Evolutionary conservation across 2,113 vertebrate species (phyloP).

Genomic region (Oreochromis spilurus): DNA sequence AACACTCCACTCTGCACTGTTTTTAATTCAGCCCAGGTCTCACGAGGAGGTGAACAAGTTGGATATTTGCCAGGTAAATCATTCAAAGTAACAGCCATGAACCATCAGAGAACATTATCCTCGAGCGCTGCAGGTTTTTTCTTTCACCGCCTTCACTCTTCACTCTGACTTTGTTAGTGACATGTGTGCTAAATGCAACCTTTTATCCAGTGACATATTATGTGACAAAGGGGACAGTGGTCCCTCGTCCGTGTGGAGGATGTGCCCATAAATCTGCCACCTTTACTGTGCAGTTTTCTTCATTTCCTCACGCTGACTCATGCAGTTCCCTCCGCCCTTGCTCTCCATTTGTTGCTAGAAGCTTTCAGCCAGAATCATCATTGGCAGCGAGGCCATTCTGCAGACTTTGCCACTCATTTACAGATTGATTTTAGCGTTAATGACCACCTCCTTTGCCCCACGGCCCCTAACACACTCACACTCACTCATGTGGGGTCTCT

Average conservation of each 20-base stretch:
- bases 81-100: constrained; percentile 41
- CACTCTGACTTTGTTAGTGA: not conserved
- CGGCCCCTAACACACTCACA: not conserved
- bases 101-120: constrained; percentile 22
- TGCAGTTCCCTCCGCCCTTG: not conserved
- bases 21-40: constrained; percentile 59
- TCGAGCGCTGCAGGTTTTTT: not conserved
- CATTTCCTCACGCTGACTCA: constrained; percentile 43
- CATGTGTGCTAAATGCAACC: not conserved
- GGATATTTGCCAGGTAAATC: constrained; percentile 45
- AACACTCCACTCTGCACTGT: constrained; percentile 24
- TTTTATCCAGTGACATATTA: not conserved
- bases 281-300: constrained; percentile 23
- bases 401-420: constrained; percentile 48
- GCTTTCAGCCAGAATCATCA: constrained; percentile 20
- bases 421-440: constrained; percentile 65
- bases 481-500: not conserved
- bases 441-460: constrained; percentile 5
- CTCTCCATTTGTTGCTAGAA: constrained; percentile 28
- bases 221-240: not conserved
- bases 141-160: not conserved
- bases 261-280: constrained; percentile 36
- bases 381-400: constrained; percentile 27
- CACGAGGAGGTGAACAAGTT: constrained; percentile 45
- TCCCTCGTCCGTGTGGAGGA: not conserved